Conservation (phyloP, 2,113 vertebrate genomes). For the Cromileptes altivelis region DNA sequence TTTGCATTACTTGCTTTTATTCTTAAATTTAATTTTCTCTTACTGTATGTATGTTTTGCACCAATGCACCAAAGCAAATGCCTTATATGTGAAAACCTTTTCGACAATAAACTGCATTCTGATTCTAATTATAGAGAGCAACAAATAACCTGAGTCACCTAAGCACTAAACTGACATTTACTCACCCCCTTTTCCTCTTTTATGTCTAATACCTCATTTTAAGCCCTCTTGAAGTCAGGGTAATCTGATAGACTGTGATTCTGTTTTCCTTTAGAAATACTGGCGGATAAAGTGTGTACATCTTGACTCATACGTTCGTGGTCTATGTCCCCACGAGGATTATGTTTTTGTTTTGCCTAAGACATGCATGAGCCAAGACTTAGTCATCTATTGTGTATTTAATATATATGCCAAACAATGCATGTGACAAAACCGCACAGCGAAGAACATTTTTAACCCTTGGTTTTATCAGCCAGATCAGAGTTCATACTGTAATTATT, state of each 20-base stretch:
- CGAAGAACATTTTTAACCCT: not conserved
- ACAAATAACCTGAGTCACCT: slow-evolving; percentile 32
- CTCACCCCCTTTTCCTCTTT: not conserved
- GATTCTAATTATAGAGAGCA: not conserved
- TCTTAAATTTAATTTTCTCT: no score
- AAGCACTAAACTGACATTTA: slow-evolving; percentile 21
- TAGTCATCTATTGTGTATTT: not conserved
- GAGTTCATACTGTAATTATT: not conserved
- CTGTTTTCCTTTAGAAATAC: not conserved
- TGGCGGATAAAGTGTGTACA: not conserved
- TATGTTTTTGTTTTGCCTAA: not conserved
- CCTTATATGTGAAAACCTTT: no score
- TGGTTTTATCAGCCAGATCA: not conserved
- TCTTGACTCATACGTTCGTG: not conserved
- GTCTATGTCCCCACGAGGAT: not conserved
- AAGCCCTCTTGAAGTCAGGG: not conserved
- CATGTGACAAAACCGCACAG: not conserved
- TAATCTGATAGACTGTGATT: not conserved
- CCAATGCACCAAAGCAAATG: no score
- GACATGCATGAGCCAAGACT: not conserved
- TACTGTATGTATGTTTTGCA: no score
- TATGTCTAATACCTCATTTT: not conserved
- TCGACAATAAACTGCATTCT: no score
- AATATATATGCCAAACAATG: not conserved
- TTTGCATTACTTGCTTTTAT: no score